These are phyloP conservation scores for Drosophila watanabei DNA, from an alignment of 1,140 invertebrate species.

Conservation along the genomic window DNA sequence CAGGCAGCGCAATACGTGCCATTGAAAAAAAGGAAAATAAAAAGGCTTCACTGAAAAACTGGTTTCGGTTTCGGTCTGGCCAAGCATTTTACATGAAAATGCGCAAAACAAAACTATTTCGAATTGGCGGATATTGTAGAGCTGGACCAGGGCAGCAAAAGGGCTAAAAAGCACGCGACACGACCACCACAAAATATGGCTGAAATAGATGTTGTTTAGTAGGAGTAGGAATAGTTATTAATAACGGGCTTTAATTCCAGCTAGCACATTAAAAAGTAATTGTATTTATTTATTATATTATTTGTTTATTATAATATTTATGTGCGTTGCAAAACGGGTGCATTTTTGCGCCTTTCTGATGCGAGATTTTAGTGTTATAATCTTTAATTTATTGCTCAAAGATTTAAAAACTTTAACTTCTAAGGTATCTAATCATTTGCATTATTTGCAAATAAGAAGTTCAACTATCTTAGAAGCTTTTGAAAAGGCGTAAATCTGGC, in stretches of 20 bases:
- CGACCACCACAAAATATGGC: conserved; percentile 23
- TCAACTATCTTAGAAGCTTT: too few species aligned
- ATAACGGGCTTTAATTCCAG: not conserved
- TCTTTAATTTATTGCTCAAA: too few species aligned
- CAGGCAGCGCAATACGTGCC: conserved; percentile 61
- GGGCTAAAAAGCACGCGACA: conserved; percentile 22
- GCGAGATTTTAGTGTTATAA: too few species aligned
- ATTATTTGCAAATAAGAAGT: not conserved
- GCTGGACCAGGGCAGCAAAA: not conserved
- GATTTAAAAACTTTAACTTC: too few species aligned
- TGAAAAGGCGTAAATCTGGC: not conserved
- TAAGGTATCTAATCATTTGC: too few species aligned
- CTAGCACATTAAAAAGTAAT: not conserved
- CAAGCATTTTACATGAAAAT: conserved; percentile 73
- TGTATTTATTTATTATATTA: not conserved
- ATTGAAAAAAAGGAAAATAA: conserved; percentile 67
- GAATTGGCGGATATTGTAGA: conserved; percentile 36
- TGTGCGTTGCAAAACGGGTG: not conserved
- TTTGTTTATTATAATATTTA: not conserved
- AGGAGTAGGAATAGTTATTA: not conserved
- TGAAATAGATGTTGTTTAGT: not conserved
- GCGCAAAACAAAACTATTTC: conserved; percentile 67
- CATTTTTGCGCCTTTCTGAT: too few species aligned
- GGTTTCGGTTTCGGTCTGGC: conserved; percentile 58
- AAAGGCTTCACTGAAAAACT: conserved; percentile 59